Evolutionary conservation across 2,888 invertebrate species (phyloP), one percentile per base, ranked within the genome.

Genomic region (Heteromurus nitidus): DNA sequence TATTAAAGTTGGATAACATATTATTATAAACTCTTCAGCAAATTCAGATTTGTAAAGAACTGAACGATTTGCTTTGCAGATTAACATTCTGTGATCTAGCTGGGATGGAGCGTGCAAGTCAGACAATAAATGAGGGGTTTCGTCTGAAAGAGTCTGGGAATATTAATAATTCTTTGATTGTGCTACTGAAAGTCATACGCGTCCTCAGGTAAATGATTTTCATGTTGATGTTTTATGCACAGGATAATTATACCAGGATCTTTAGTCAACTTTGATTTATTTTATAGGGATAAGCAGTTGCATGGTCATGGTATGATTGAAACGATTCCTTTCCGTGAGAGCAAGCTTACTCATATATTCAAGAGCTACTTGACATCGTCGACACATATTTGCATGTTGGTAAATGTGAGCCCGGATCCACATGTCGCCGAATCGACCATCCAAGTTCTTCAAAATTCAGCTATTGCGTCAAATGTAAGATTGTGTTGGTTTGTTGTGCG

Each of bases 71-170:
- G 22, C 3, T 55, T 36, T 36, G 36, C 22, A 91, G 92, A 65
- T 91, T 97, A 85, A 93, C 95, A 0, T 94, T 98, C 88, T 97
- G 96, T 89, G 98, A 98, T 90, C 90, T 98, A 84, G 98, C 98
- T 58, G 98, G 98, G 0, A 93, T 95, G 18, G 97, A 97, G 89
- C 91, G 96, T 1, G 91, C 92, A 0, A 92, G 93, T 58, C 95
- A 94, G 88, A 94, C 95, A 0, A 90, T 92, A 50, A 94, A 94
- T 89, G 91, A 91, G 1, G 95, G 94, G 0, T 92, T 92, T 3
- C 90, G 96, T 9, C 90, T 96, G 83, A 93, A 92, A 84, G 98
- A 98, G 90, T 95, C 96, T 0, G 93, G 94, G 72, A 94, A 93
- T 85, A 98, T 98, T 86, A 98, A 98, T 90, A 93, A 93, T 0